phyloP scores from a whole-genome alignment of 2,797 vertebrate species.

The Rhinella marina region DNA sequence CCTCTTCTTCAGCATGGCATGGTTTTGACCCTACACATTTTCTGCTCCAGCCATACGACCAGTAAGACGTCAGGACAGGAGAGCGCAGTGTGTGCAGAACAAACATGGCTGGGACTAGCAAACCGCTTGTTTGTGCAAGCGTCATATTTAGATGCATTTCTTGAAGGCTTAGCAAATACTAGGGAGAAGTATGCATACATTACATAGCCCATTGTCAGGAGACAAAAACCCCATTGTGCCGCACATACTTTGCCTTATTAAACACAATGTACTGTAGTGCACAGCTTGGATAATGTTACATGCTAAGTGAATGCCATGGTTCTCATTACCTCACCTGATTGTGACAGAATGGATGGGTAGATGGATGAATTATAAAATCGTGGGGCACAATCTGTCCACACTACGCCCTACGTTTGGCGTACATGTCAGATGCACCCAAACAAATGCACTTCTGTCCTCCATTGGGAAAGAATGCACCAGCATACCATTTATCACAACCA shows the following conservation, averaged over 20 bases:
- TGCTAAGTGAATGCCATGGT: conserved; percentile 33
- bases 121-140: conserved; percentile 26
- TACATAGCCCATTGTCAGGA: conserved; percentile 43
- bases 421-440: no score
- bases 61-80: background rate
- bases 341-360: background rate
- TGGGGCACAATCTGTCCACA: no score
- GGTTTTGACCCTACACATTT: background rate
- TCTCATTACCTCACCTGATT: conserved; percentile 50
- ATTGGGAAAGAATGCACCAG: no score
- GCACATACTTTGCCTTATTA: conserved; percentile 54
- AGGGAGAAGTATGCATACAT: conserved; percentile 44
- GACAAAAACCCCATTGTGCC: conserved; percentile 52
- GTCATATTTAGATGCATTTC: conserved; percentile 25
- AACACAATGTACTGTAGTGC: conserved; percentile 46
- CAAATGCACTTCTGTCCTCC: no score
- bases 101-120: conserved; percentile 10
- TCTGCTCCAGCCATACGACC: no score
- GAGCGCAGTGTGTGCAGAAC: background rate
- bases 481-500: no score
- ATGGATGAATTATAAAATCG: background rate
- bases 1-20: background rate
- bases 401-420: no score
- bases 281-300: conserved; percentile 52
- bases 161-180: conserved; percentile 52